Conservation (phyloP, 2,888 invertebrate genomes). For the Tricholauxania praeusta region DNA sequence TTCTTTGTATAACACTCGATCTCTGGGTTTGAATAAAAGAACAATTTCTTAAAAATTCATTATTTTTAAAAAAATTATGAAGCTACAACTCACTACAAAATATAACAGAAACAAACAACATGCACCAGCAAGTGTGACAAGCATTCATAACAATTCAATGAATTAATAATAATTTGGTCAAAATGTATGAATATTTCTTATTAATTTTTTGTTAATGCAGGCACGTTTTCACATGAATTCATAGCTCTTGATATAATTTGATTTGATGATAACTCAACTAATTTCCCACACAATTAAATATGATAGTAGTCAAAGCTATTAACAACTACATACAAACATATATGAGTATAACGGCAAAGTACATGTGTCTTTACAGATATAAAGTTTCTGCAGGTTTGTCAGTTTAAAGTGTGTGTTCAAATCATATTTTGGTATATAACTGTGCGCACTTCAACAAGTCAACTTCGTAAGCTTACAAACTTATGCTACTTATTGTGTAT, state of each 20-base stretch:
- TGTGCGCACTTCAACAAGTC: no score
- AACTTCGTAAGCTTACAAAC: no score
- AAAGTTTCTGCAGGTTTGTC: no score
- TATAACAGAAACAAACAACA: no score
- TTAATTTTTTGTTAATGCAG: not conserved
- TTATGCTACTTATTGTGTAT: no score
- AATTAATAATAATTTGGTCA: not conserved
- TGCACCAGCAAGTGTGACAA: not conserved
- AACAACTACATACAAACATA: not conserved
- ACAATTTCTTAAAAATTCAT: no score
- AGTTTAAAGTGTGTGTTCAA: no score
- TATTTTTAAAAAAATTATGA: no score
- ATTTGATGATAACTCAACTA: not conserved
- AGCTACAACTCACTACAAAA: no score
- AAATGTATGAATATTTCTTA: not conserved
- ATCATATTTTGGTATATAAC: no score
- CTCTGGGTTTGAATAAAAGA: no score
- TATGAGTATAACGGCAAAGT: not conserved
- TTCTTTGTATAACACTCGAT: no score
- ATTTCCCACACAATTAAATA: not conserved
- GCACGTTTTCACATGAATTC: conserved; percentile 4
- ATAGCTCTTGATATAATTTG: not conserved
- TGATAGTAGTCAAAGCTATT: not conserved
- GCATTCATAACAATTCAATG: not conserved
- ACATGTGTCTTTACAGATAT: not conserved